These are phyloP conservation scores for Pelochelys cantorii DNA, from an alignment of 2,797 vertebrate species.

Conservation along the genomic window DNA sequence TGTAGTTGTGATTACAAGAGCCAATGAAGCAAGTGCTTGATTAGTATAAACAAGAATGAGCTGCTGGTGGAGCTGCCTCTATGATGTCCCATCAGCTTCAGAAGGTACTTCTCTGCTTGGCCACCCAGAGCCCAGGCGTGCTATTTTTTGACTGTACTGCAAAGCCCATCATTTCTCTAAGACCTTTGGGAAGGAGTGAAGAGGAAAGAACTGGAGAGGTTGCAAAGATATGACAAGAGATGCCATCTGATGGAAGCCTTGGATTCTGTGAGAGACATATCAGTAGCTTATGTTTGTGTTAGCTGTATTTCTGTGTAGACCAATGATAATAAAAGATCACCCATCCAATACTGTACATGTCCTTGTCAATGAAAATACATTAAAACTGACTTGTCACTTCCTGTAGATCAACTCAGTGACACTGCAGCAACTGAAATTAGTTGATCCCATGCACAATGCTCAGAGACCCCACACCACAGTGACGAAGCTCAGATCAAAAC, in stretches of 20 bases:
- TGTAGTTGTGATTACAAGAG: background rate
- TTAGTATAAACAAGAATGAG: background rate
- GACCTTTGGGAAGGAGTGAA: accelerated
- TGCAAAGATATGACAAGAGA: conserved; percentile 33
- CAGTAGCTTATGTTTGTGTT: background rate
- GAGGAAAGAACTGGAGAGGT: background rate
- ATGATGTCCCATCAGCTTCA: background rate
- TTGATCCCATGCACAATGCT: background rate
- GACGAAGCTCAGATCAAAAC: background rate
- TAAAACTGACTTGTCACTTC: background rate
- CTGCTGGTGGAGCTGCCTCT: background rate
- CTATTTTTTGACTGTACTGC: accelerated
- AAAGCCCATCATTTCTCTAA: background rate
- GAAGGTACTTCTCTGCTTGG: background rate
- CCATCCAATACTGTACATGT: background rate
- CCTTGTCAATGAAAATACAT: background rate
- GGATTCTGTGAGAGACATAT: conserved; percentile 49
- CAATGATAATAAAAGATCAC: background rate
- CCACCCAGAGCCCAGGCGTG: background rate
- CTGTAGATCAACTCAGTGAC: accelerated
- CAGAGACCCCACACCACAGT: background rate
- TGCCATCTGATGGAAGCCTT: conserved; percentile 31
- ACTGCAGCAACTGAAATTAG: accelerated
- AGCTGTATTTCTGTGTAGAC: conserved; percentile 17
- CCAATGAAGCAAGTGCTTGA: background rate